Base-by-base conservation (phyloP, 2,888 invertebrate species). In the Sarcophaga subvicina region DNA sequence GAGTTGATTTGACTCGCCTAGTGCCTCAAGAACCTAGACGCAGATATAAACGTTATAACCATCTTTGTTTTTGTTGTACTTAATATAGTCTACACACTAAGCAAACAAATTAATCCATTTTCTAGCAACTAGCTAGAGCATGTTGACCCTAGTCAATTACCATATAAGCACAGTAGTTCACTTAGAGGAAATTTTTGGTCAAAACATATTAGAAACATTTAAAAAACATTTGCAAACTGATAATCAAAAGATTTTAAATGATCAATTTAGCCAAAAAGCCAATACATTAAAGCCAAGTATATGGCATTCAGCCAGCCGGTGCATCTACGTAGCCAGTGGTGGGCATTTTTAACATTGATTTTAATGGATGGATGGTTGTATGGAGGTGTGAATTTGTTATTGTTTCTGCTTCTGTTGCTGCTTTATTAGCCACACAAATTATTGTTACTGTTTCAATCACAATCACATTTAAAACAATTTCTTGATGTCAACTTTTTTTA, bases 301-400 rank as follows among this genome's bases (percentile, higher is more conserved):
- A 54, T 54, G 54, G 17, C 12, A 54, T 54, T 17, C 54, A 54
- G 54, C 14, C 4, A 54, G 54, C 14, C 54, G 54, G 54, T 54
- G 54, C 54, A 54, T 49, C 14, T 14, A 14, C 12, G 4, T 12
- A 49, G 69, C 63, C 6, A 75, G n/a, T 73, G 25, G 4, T 70
- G 17, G 49, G 37, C 63, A 49, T 59, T 72, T 64, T 73, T 69
- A 83, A 83, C 83, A 78, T 83, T 83, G 72, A 73, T 27, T 49
- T 67, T 17, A 67, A 83, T 79, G 17, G 11, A 79, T 37, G 17
- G 14, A 59, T 17, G 17, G 59, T 3, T 59, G 14, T 59, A n/a
- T 22, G 14, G 54, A 62, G n/a, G 62, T 20, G 66, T 47, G 71
- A 66, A 77, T 49, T 77, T 82, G 20, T 59, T 22, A 47, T 20